Percentiles rank a stretch among this genome's conserved stretches.
Conservation (phyloP, 2,888 invertebrate genomes). For the Odontocolon sp. region DNA sequence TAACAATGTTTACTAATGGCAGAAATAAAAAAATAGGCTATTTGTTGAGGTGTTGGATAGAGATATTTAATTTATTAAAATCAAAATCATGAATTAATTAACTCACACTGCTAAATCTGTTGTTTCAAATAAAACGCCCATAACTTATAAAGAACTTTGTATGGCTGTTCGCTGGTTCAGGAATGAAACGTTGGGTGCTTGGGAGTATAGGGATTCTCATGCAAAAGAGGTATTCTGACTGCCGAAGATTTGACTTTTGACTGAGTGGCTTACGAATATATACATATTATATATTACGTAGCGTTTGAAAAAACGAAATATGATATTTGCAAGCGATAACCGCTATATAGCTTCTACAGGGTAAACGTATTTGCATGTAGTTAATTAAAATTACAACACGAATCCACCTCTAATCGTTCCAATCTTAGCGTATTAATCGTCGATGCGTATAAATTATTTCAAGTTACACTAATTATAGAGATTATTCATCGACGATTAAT, state of each 20-base stretch:
- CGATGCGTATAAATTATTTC: conserved; percentile 32
- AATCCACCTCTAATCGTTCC: conserved; percentile 57
- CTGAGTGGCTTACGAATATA: conserved; percentile 24
- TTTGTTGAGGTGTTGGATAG: conserved; percentile 44
- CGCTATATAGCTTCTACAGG: conserved; percentile 57
- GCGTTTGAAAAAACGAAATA: conserved; percentile 33
- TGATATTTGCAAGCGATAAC: conserved; percentile 46
- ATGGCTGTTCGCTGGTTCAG: conserved; percentile 53
- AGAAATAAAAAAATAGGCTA: conserved; percentile 26
- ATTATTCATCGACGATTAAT: conserved; percentile 60
- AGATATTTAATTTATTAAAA: conserved; percentile 21
- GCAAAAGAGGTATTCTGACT: conserved; percentile 63
- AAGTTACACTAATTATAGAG: conserved; percentile 1
- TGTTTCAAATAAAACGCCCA: conserved; percentile 9
- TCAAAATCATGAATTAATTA: conserved; percentile 34
- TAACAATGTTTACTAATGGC: conserved; percentile 15
- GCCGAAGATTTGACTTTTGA: conserved; percentile 39
- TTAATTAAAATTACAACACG: conserved; percentile 49
- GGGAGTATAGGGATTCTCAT: conserved; percentile 36
- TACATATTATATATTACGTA: conserved; percentile 28
- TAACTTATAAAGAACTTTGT: conserved; percentile 38
- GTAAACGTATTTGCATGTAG: conserved; percentile 57
- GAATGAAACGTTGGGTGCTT: conserved; percentile 54
- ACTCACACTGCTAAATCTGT: conserved; percentile 10
- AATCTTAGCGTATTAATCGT: conserved; percentile 50